phyloP scores from a whole-genome alignment of 2,888 invertebrate species.

The Limenitis camilla region DNA sequence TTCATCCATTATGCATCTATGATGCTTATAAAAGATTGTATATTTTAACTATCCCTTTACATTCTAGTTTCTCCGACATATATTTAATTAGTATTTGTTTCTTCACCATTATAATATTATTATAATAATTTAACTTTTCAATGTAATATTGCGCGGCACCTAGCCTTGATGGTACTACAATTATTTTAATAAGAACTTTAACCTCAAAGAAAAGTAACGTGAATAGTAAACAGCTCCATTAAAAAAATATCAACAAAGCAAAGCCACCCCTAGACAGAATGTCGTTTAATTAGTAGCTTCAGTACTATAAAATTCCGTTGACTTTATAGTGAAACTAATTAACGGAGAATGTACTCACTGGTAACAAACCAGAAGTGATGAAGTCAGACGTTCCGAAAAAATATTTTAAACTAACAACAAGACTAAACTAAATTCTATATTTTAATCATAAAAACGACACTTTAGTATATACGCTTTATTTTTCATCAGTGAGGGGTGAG shows the following conservation, averaged over 20 bases:
- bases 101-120: neutral
- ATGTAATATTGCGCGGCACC: neutral
- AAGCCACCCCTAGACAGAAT: conserved; percentile 20
- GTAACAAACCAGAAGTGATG: conserved; percentile 20
- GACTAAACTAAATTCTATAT: neutral
- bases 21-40: too few relatives aligned
- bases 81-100: neutral
- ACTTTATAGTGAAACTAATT: conserved; percentile 27
- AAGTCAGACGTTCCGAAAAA: conserved; percentile 2
- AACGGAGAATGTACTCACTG: conserved; percentile 19
- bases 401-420: conserved; percentile 5
- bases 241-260: conserved; percentile 20
- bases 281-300: conserved; percentile 24
- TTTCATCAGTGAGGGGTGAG: too few relatives aligned
- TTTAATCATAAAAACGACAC: too few relatives aligned
- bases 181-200: conserved; percentile 8
- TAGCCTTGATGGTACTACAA: neutral
- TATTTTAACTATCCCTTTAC: too few relatives aligned
- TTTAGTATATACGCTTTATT: too few relatives aligned
- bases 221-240: conserved; percentile 16
- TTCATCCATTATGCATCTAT: too few relatives aligned
- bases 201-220: conserved; percentile 12
- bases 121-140: neutral
- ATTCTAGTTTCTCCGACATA: too few relatives aligned
- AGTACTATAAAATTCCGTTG: conserved; percentile 23